Conservation (phyloP, 2,888 invertebrate genomes). For the Tiphia femorata region DNA sequence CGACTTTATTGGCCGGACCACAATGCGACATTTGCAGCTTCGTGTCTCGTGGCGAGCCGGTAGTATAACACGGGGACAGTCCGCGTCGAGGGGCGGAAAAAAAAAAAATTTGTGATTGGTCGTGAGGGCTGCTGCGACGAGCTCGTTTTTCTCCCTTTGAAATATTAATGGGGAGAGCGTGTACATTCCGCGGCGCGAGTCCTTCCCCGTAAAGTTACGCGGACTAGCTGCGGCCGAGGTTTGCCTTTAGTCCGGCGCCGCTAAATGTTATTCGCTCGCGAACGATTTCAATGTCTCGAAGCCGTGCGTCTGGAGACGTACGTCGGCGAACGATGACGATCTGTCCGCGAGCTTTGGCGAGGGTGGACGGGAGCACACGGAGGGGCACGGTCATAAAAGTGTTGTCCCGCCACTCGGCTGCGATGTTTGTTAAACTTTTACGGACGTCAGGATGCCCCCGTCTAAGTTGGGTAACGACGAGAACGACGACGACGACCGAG, state of each 20-base stretch:
- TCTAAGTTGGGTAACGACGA: constrained; percentile 19
- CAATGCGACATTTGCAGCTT: constrained; percentile 43
- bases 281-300: constrained; percentile 10
- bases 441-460: constrained; percentile 10
- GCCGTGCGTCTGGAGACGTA: neutral
- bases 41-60: constrained; percentile 26
- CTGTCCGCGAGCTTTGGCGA: constrained; percentile 3
- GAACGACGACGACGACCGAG: too few relatives aligned
- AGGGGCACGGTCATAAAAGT: constrained; percentile 14
- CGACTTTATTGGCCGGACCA: constrained; percentile 46
- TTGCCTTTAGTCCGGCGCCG: too few relatives aligned
- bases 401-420: constrained; percentile 5
- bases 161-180: too few relatives aligned
- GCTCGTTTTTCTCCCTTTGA: constrained; percentile 16
- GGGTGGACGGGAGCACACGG: neutral
- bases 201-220: constrained; percentile 1
- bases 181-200: neutral
- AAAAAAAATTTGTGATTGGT: constrained; percentile 28
- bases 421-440: constrained; percentile 33
- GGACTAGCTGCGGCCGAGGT: too few relatives aligned
- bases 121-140: constrained; percentile 13
- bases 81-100: neutral
- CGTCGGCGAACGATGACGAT: constrained; percentile 12
- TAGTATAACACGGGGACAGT: constrained; percentile 27
- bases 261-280: too few relatives aligned